These are phyloP conservation scores for Xenotilapia leptura DNA, from an alignment of 2,113 vertebrate species.

Conservation along the genomic window DNA sequence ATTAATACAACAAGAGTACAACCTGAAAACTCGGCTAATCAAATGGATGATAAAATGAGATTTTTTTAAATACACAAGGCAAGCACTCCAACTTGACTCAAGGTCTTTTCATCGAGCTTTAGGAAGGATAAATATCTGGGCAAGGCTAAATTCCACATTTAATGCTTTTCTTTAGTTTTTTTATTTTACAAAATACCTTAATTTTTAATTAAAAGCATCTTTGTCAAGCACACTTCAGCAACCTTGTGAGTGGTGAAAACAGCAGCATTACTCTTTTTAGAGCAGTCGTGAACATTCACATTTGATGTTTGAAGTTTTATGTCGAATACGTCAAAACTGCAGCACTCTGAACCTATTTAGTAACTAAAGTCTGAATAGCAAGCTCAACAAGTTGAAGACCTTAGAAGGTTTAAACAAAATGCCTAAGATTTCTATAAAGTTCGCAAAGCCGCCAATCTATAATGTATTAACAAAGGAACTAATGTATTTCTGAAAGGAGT, in stretches of 20 bases:
- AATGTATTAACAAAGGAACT: not conserved
- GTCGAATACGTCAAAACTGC: not conserved
- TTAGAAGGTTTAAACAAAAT: not conserved
- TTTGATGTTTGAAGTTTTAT: not conserved
- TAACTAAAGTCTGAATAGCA: not conserved
- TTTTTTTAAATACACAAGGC: not conserved
- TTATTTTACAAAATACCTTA: not conserved
- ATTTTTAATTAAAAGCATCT: not conserved
- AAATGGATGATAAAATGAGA: not conserved
- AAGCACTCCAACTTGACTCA: not conserved
- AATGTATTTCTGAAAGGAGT: not conserved
- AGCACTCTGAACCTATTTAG: not conserved
- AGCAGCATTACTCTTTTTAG: not conserved
- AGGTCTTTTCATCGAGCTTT: not conserved
- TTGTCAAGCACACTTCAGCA: not conserved
- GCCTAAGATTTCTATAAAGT: not conserved
- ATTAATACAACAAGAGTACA: slow-evolving; percentile 13
- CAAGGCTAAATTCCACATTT: not conserved
- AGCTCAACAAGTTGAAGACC: not conserved
- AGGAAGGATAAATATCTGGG: not conserved
- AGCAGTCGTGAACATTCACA: not conserved
- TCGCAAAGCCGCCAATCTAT: not conserved
- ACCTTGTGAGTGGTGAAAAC: not conserved
- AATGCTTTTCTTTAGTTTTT: not conserved
- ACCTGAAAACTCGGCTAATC: not conserved